These are phyloP conservation scores for Motacilla tschutschensis DNA, from an alignment of 2,113 vertebrate species.

Conservation along the genomic window DNA sequence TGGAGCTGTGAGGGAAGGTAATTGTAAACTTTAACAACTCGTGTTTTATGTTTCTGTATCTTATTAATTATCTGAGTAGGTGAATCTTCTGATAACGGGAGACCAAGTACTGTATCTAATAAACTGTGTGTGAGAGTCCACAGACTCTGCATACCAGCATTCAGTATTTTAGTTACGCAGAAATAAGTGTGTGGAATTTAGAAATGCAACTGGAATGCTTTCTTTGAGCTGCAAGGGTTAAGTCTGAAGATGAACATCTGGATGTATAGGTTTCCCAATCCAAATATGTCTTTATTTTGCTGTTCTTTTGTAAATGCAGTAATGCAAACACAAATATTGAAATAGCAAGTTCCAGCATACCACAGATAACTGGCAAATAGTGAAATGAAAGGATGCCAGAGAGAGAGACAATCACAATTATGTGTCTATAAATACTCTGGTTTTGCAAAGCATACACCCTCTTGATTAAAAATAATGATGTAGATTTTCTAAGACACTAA, in stretches of 20 bases:
- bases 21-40: slow-evolving; percentile 70
- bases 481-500: background rate
- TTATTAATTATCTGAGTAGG: slow-evolving; percentile 70
- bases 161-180: background rate
- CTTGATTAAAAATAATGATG: background rate
- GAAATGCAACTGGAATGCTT: background rate
- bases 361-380: background rate
- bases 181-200: background rate
- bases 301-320: slow-evolving; percentile 15
- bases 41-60: slow-evolving; percentile 64
- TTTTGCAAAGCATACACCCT: background rate
- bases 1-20: slow-evolving; percentile 57
- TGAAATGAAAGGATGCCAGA: background rate
- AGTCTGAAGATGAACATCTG: background rate
- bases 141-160: background rate
- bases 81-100: slow-evolving; percentile 36
- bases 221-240: slow-evolving; percentile 23
- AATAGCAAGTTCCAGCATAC: background rate
- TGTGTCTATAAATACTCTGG: background rate
- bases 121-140: background rate
- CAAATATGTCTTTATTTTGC: background rate
- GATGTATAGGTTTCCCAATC: background rate
- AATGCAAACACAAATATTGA: slow-evolving; percentile 1
- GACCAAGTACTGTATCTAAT: background rate
- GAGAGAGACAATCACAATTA: background rate